These are phyloP conservation scores for Channa argus DNA, from an alignment of 2,113 vertebrate genomes.

Conservation along the genomic window DNA sequence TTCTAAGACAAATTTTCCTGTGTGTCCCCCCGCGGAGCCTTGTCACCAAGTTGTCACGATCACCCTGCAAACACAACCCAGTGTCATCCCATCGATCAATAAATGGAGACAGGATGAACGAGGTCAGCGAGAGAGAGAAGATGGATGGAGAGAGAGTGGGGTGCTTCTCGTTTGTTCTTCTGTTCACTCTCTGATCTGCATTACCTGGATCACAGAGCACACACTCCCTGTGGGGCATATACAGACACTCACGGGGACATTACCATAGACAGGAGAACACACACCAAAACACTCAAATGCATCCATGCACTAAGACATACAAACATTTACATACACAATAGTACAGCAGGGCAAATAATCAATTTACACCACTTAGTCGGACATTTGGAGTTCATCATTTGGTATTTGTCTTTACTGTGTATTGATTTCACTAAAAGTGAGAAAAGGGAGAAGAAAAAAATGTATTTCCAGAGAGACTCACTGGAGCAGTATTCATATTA, in stretches of 20 bases:
- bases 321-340: constrained; percentile 55
- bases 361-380: constrained; percentile 63
- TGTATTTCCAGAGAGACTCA: not conserved
- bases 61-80: constrained; percentile 64
- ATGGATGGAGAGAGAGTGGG: constrained; percentile 73
- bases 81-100: constrained; percentile 77
- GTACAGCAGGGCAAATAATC: constrained; percentile 47
- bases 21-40: constrained; percentile 43
- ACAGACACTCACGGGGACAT: not conserved
- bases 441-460: not conserved
- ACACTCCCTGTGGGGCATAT: constrained; percentile 69
- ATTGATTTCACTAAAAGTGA: constrained; percentile 47
- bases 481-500: too few species aligned
- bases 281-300: not conserved
- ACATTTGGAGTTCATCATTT: constrained; percentile 57
- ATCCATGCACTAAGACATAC: not conserved
- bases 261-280: constrained; percentile 3
- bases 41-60: constrained; percentile 62
- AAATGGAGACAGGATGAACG: constrained; percentile 50
- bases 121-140: constrained; percentile 66
- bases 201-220: constrained; percentile 85
- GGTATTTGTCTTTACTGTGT: constrained; percentile 49
- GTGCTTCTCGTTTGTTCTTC: constrained; percentile 69
- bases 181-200: constrained; percentile 68
- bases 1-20: constrained; percentile 16